Evolutionary conservation across 2,888 invertebrate genomes (phyloP).

Genomic region (Elegia similella): DNA sequence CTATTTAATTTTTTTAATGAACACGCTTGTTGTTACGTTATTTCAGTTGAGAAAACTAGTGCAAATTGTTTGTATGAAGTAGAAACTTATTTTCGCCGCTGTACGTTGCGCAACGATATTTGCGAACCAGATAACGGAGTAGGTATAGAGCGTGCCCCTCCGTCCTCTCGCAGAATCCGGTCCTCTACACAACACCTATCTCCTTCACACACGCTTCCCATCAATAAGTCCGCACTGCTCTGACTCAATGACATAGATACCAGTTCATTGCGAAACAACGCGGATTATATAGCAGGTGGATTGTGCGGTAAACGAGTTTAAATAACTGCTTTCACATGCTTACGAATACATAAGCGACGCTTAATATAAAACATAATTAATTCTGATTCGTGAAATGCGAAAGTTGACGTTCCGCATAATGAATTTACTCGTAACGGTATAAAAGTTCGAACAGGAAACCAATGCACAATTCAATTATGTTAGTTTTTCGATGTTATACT

Average conservation of each 20-base stretch:
- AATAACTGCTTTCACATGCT: constrained; percentile 77
- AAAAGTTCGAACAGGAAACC: not conserved
- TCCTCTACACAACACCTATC: constrained; percentile 41
- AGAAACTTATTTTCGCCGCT: constrained; percentile 66
- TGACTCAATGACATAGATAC: constrained; percentile 74
- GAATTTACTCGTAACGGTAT: constrained; percentile 8
- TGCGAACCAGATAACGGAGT: constrained; percentile 76
- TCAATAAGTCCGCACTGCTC: constrained; percentile 44
- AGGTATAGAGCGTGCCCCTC: constrained; percentile 64
- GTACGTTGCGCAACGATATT: constrained; percentile 78
- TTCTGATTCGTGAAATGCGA: constrained; percentile 27
- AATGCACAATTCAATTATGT: not conserved
- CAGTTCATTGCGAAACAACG: constrained; percentile 76
- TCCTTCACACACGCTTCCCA: constrained; percentile 43
- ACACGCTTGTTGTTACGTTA: not conserved
- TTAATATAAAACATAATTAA: constrained; percentile 31
- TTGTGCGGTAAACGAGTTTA: constrained; percentile 77
- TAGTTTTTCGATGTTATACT: too few species aligned
- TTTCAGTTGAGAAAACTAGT: constrained; percentile 27
- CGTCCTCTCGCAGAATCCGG: constrained; percentile 74
- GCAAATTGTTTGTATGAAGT: constrained; percentile 39
- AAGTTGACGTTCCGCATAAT: constrained; percentile 25
- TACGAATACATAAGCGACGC: constrained; percentile 52
- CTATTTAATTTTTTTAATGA: not conserved
- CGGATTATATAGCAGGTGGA: constrained; percentile 81